Evolutionary conservation across 2,797 vertebrate species (phyloP).

Genomic region (Falco novaeseelandiae): DNA sequence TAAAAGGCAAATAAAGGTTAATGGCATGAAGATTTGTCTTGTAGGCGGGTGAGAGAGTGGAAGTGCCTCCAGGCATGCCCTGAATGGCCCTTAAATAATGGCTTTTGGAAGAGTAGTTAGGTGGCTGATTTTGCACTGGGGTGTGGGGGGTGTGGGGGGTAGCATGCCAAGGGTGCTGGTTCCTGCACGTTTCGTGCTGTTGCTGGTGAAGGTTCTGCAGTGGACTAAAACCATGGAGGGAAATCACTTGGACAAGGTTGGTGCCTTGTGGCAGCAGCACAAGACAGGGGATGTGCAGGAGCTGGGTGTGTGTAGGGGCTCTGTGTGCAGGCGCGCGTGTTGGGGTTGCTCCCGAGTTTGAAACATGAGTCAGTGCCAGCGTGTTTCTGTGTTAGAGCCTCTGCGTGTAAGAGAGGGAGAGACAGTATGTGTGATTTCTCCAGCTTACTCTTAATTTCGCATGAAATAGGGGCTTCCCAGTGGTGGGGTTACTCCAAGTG

Average conservation of each 20-base stretch:
- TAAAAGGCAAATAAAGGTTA: constrained; percentile 38
- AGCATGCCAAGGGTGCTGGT: background rate
- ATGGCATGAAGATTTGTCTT: background rate
- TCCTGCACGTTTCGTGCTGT: accelerated
- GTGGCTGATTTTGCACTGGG: background rate
- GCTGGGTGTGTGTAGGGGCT: background rate
- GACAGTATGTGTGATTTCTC: background rate
- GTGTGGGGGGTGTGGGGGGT: background rate
- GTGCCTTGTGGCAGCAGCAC: background rate
- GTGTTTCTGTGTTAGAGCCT: background rate
- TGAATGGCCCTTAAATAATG: background rate
- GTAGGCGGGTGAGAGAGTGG: background rate
- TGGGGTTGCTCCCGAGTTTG: background rate
- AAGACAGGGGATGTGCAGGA: background rate
- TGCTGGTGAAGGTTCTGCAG: background rate
- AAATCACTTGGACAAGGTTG: background rate
- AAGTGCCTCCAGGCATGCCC: background rate
- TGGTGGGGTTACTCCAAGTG: background rate
- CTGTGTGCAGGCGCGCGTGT: accelerated
- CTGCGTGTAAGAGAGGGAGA: background rate
- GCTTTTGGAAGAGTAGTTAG: background rate
- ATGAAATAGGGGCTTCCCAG: background rate
- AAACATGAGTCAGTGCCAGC: background rate
- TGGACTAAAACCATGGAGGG: background rate
- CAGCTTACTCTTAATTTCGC: background rate